Conservation (phyloP, 30 jellyfish, hydroid and myxozoan genomes). For the Calvadosia cruxmelitensis region DNA sequence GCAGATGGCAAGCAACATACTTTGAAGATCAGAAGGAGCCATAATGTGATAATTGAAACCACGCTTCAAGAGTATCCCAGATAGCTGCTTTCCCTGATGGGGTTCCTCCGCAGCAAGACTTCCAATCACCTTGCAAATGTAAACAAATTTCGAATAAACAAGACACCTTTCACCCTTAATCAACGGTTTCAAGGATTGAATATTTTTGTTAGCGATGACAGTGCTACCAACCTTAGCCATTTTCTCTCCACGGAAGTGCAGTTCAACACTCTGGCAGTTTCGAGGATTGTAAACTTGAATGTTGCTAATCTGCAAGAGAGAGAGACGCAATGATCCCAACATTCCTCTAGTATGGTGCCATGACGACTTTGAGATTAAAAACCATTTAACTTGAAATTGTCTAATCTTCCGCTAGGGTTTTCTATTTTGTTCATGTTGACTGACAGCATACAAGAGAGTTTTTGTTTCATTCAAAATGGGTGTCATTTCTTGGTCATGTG, state of each 20-base stretch:
- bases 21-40: constrained; percentile 93
- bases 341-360: no score
- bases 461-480: no score
- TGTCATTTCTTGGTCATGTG: no score
- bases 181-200: neutral
- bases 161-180: neutral
- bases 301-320: constrained; percentile 23
- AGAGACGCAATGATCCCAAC: neutral
- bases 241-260: constrained; percentile 95
- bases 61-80: constrained; percentile 85
- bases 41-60: constrained; percentile 94
- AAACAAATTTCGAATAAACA: neutral
- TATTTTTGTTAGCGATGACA: neutral
- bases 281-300: constrained; percentile 95
- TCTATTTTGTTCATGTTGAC: no score
- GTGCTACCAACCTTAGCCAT: constrained; percentile 81
- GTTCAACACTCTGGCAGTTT: constrained; percentile 91
- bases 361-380: no score
- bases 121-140: constrained; percentile 62
- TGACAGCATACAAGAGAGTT: no score
- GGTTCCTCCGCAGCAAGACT: constrained; percentile 93
- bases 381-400: no score
- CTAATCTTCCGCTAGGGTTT: no score
- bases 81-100: constrained; percentile 73
- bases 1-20: constrained; percentile 37